phyloP scores from a whole-genome alignment of 2,888 invertebrate genomes.

The Incurvaria masculella region DNA sequence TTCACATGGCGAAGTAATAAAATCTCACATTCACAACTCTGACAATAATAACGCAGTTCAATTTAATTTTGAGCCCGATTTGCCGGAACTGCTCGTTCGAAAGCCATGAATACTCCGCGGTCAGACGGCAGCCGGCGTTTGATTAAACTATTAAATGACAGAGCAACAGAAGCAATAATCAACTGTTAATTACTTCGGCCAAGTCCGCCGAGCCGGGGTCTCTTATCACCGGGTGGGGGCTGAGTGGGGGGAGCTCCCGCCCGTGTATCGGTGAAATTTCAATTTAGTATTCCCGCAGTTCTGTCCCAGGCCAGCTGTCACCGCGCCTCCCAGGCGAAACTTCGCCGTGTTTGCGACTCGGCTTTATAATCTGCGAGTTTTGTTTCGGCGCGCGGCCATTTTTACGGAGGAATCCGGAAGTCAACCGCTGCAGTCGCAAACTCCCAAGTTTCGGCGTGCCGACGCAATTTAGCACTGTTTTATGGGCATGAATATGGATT shows the following conservation, averaged over 20 bases:
- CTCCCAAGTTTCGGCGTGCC: background rate
- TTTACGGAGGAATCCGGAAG: background rate
- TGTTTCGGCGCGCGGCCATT: background rate
- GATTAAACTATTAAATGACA: background rate
- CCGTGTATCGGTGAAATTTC: background rate
- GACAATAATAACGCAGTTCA: too few relatives aligned
- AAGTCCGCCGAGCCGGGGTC: background rate
- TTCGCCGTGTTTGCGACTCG: background rate
- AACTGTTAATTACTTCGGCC: background rate
- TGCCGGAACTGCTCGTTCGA: too few relatives aligned
- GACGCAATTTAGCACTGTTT: background rate
- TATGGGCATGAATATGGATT: conserved; percentile 15
- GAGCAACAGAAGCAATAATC: background rate
- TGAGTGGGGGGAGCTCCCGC: background rate
- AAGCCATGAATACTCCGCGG: background rate
- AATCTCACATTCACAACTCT: too few relatives aligned
- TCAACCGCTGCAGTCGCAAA: background rate
- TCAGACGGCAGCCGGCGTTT: background rate
- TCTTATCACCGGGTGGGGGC: background rate
- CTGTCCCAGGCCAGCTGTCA: background rate
- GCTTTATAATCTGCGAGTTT: background rate
- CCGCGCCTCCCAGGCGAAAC: background rate
- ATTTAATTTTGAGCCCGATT: too few relatives aligned
- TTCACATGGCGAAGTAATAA: too few relatives aligned
- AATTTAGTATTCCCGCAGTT: background rate